These are phyloP conservation scores for Tetramorium parvispinum DNA, from an alignment of 1,140 invertebrate genomes.

Conservation along the genomic window DNA sequence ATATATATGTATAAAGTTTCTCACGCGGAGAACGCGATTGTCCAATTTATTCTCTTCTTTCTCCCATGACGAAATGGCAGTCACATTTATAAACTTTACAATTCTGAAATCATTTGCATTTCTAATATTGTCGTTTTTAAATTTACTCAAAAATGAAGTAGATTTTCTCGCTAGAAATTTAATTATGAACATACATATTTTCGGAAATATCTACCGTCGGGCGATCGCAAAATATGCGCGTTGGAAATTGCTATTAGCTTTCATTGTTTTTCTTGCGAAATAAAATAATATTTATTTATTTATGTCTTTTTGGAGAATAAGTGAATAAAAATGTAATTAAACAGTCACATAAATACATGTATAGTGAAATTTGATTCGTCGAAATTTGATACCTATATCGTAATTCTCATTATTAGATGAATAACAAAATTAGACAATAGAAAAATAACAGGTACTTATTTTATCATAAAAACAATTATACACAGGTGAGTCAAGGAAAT, in stretches of 20 bases:
- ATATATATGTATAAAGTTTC: conserved; percentile 59
- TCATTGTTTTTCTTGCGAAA: background rate
- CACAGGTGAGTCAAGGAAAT: background rate
- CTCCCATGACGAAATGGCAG: conserved; percentile 22
- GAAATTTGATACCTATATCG: background rate
- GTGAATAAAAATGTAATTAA: background rate
- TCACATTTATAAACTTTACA: conserved; percentile 63
- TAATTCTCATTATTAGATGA: background rate
- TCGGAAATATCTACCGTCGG: conserved; percentile 62
- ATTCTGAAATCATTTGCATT: conserved; percentile 76
- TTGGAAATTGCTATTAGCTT: background rate
- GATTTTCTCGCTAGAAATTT: background rate
- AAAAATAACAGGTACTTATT: background rate
- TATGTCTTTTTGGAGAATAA: background rate
- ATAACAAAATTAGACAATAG: no score
- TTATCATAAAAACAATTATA: background rate
- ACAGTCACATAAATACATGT: background rate
- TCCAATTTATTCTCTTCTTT: background rate
- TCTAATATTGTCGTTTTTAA: conserved; percentile 76
- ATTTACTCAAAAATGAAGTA: conserved; percentile 65
- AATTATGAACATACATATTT: background rate
- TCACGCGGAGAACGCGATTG: background rate
- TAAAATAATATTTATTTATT: background rate
- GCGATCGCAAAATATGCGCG: background rate
- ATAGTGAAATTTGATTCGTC: background rate